Evolutionary conservation across 2,113 vertebrate genomes (phyloP).

Genomic region (Psammodynastes pulverulentus): DNA sequence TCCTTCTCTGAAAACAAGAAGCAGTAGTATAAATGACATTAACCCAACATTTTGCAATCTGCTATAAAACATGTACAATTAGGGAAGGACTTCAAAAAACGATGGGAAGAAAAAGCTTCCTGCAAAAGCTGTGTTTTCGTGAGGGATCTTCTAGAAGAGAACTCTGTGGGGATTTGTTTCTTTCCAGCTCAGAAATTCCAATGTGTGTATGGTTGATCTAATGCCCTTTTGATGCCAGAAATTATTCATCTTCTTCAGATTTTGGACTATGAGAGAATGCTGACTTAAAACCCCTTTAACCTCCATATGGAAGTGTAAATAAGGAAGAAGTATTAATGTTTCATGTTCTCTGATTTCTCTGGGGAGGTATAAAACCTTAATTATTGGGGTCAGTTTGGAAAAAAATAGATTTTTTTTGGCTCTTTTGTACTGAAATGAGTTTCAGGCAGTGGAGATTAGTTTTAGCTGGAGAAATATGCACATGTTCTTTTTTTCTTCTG

Average conservation of each 20-base stretch:
- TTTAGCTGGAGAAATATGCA: fast-evolving
- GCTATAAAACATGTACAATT: background rate
- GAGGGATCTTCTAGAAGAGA: background rate
- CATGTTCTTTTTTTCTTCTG: background rate
- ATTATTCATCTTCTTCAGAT: background rate
- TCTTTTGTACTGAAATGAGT: background rate
- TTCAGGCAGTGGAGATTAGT: background rate
- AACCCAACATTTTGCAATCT: background rate
- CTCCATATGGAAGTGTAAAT: slow-evolving; percentile 19
- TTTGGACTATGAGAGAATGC: background rate
- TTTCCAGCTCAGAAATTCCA: background rate
- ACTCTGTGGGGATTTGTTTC: background rate
- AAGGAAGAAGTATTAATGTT: slow-evolving; percentile 11
- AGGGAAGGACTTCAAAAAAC: background rate
- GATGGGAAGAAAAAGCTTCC: background rate
- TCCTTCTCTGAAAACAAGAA: background rate
- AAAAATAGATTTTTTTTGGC: slow-evolving; percentile 23
- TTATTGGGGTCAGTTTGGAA: slow-evolving; percentile 29
- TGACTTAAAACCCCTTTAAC: background rate
- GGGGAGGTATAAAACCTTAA: background rate
- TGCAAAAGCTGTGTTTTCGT: background rate
- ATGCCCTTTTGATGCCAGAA: background rate
- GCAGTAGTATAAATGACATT: background rate
- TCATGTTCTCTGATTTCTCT: slow-evolving; percentile 22
- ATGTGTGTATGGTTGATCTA: background rate